Evolutionary conservation across 1,140 invertebrate species (phyloP), one percentile per base, ranked within the genome.

Genomic region (Globodera ellingtonae): DNA sequence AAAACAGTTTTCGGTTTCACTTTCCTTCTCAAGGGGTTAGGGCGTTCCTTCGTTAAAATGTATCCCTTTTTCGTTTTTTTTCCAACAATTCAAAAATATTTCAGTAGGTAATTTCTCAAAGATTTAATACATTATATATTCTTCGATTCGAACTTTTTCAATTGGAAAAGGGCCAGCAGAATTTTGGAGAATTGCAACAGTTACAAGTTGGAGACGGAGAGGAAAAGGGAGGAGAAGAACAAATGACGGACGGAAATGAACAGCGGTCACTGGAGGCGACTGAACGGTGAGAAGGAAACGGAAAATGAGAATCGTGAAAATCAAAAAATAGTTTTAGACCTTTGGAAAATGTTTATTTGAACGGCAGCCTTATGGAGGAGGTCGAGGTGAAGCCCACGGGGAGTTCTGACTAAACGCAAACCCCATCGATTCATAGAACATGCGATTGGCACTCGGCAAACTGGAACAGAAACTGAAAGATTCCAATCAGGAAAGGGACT

Each of bases 401-500:
- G 67, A 21, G 66, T 13, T 13, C 15, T 52, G 52, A 52, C 9
- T 52, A 10, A 62, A 62, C 6, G 56, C 56, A 62, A 35, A 35
- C 35, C 18, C 18, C 24, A 24, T 44, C 10, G 35, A 70, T 13
- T 7, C 67, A 70, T 18, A 70, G 67, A 70, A 24, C 13, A 24
- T 77, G 24, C 75, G 48, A 13, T 21, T 15, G 75, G 67, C 62
- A 81, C 66, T 69, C 56, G n/a, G 15, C 24, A 79, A 79, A 81
- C 13, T 81, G 77, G 78, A 81, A 44, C 65, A 81, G 35, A 78
- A 73, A 47, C 13, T 81, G n/a, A 47, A 47, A 44, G 67, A 81
- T 73, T 46, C 78, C 21, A 79, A 52, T 10, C 73, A 81, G 47
- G 80, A 81, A n/a, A 81, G 71, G 70, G 80, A 81, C 59, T 81